These are phyloP conservation scores for Rhinichthys klamathensis DNA, from an alignment of 2,113 vertebrate species.

Conservation along the genomic window DNA sequence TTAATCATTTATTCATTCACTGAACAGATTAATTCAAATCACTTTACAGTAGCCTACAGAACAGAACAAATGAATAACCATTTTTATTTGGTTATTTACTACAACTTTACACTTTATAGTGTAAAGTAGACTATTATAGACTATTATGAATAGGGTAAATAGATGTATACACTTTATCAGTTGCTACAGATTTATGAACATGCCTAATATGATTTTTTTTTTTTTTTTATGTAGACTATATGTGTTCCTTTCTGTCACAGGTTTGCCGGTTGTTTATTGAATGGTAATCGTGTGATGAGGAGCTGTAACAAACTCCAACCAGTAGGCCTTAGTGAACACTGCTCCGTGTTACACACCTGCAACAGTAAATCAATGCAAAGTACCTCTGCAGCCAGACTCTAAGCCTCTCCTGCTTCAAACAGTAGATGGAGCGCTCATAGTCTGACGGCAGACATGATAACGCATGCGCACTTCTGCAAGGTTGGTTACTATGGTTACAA, in stretches of 20 bases:
- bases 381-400: conserved; percentile 10
- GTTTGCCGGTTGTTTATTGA: neutral
- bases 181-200: neutral
- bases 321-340: neutral
- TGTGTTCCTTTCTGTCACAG: neutral
- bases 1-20: neutral
- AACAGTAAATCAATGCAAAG: conserved; percentile 34
- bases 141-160: neutral
- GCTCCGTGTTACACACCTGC: conserved; percentile 20
- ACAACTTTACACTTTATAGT: too few relatives aligned
- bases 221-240: neutral
- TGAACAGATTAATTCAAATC: neutral
- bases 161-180: neutral
- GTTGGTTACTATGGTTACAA: conserved; percentile 77
- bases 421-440: conserved; percentile 71
- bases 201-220: too few relatives aligned
- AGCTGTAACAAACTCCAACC: neutral
- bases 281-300: neutral
- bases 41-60: neutral
- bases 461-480: conserved; percentile 62
- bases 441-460: conserved; percentile 56
- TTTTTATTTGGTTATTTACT: neutral
- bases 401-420: conserved; percentile 4
- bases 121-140: too few relatives aligned
- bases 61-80: too few relatives aligned